phyloP scores from a whole-genome alignment of 2,797 vertebrate species.

The Anabas testudineus region DNA sequence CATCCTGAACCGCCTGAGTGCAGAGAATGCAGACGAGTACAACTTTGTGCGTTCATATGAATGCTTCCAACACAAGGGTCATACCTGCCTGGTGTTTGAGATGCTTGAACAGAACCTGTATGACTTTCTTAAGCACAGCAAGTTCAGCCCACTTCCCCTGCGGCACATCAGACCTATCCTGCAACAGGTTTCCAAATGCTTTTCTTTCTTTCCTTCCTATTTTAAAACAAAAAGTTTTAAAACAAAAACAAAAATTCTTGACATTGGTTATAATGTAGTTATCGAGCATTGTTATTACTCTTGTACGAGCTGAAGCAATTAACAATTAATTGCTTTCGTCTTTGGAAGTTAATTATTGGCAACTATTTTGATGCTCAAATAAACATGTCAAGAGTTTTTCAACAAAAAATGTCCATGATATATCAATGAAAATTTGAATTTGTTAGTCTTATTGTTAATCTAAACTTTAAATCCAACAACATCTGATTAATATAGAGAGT shows the following conservation, averaged over 20 bases:
- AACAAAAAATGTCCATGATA: too few relatives aligned
- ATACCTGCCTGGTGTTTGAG: slow-evolving; percentile 98
- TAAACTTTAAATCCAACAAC: not conserved
- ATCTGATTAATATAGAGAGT: too few relatives aligned
- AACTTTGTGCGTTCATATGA: slow-evolving; percentile 98
- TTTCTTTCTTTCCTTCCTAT: not conserved
- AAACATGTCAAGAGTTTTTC: too few relatives aligned
- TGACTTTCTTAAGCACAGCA: slow-evolving; percentile 99
- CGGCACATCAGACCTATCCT: slow-evolving; percentile 86
- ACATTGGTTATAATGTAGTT: not conserved
- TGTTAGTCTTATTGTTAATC: too few relatives aligned
- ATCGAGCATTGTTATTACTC: not conserved
- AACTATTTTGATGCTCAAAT: too few relatives aligned
- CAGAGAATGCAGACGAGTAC: slow-evolving; percentile 96
- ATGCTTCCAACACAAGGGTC: slow-evolving; percentile 99
- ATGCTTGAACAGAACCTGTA: slow-evolving; percentile 99
- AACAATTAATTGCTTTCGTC: too few relatives aligned
- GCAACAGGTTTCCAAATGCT: slow-evolving; percentile 77
- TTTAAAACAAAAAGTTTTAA: too few relatives aligned
- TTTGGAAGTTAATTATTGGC: too few relatives aligned
- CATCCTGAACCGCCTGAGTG: slow-evolving; percentile 96
- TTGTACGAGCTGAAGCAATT: not conserved
- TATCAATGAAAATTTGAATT: too few relatives aligned
- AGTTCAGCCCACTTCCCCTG: slow-evolving; percentile 97
- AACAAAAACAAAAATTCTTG: too few relatives aligned